phyloP scores from a whole-genome alignment of 2,888 invertebrate genomes.

The Erynnis tages region DNA sequence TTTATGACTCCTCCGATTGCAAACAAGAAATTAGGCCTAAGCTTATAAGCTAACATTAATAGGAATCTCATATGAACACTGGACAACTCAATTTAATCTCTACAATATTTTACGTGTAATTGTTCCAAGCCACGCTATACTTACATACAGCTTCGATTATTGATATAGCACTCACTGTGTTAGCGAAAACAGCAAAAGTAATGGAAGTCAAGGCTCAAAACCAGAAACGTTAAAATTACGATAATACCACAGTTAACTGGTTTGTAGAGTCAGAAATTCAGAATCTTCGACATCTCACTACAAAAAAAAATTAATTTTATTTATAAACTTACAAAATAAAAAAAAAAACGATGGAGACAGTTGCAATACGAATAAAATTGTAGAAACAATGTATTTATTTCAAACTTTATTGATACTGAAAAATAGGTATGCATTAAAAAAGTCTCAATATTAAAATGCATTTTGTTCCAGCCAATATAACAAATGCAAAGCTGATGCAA shows the following conservation, averaged over 20 bases:
- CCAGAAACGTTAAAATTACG: neutral
- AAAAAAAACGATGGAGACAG: too few relatives aligned
- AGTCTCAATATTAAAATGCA: too few relatives aligned
- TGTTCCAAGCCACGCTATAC: neutral
- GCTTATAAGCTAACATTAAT: conserved; percentile 43
- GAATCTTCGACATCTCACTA: too few relatives aligned
- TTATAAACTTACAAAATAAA: too few relatives aligned
- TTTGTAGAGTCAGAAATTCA: too few relatives aligned
- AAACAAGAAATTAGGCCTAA: conserved; percentile 19
- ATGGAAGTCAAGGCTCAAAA: conserved; percentile 2
- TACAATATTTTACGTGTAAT: conserved; percentile 9
- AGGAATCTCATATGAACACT: conserved; percentile 55
- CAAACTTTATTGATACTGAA: too few relatives aligned
- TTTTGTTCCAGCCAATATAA: too few relatives aligned
- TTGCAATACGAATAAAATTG: too few relatives aligned
- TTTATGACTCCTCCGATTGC: neutral
- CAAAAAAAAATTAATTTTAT: too few relatives aligned
- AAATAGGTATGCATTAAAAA: too few relatives aligned
- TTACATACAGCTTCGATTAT: neutral
- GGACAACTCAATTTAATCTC: conserved; percentile 46
- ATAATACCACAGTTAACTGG: neutral
- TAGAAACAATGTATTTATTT: too few relatives aligned
- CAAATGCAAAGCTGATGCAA: too few relatives aligned
- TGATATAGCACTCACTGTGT: conserved; percentile 2
- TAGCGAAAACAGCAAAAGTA: neutral